A percentile compares a stretch with the other conserved stretches of the same genome.
These are phyloP conservation scores for Monochamus alternatus DNA, from an alignment of 2,888 invertebrate genomes.

Conservation along the genomic window DNA sequence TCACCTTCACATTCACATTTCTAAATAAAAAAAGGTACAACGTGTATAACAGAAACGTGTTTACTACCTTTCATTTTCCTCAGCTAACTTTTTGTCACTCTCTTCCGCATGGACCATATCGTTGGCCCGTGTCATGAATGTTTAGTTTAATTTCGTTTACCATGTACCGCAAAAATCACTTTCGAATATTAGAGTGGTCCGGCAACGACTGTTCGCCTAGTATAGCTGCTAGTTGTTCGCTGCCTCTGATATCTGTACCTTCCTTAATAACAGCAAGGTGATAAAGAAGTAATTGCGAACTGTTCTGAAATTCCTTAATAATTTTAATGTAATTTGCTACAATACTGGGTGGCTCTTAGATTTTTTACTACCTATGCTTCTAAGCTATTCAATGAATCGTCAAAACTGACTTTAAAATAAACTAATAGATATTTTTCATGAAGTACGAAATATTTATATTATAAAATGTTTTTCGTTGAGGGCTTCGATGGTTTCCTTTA, in stretches of 20 bases:
- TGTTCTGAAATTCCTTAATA: not conserved
- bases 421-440: no score
- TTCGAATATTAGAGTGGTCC: slow-evolving; percentile 10
- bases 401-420: no score
- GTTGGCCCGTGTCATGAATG: not conserved
- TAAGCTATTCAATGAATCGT: no score
- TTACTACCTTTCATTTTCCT: slow-evolving; percentile 18
- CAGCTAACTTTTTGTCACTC: not conserved
- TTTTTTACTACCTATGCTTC: not conserved
- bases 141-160: not conserved
- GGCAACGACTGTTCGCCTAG: slow-evolving; percentile 5
- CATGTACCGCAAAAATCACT: slow-evolving; percentile 13
- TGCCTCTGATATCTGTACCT: slow-evolving; percentile 28
- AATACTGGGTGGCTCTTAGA: not conserved
- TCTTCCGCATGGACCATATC: slow-evolving; percentile 15
- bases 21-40: not conserved
- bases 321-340: not conserved
- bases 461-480: no score
- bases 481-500: no score
- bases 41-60: not conserved
- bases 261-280: slow-evolving; percentile 8
- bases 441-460: no score
- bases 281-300: slow-evolving; percentile 15
- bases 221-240: not conserved
- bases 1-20: slow-evolving; percentile 18